Percentiles rank a stretch among this genome's conserved stretches.
phyloP scores from a whole-genome alignment of 2,797 vertebrate species.

The Dipus sagitta region DNA sequence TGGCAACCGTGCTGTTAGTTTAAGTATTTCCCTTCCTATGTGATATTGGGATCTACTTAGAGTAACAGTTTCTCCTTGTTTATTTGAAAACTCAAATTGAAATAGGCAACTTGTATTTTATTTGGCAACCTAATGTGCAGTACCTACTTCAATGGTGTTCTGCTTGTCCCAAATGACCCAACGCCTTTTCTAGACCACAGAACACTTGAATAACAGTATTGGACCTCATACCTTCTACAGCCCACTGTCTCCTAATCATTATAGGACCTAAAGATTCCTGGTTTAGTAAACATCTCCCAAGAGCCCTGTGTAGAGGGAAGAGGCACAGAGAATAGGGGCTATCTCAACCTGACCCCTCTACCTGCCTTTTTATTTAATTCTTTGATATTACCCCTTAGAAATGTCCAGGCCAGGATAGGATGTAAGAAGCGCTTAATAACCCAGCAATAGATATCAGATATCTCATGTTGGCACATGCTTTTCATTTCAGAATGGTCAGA shows the following conservation, averaged over 20 bases:
- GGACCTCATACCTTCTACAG: not conserved
- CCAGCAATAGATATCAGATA: not conserved
- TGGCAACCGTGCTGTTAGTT: not conserved
- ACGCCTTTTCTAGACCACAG: not conserved
- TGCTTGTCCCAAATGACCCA: not conserved
- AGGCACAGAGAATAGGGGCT: not conserved
- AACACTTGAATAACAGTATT: not conserved
- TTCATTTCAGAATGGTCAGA: not conserved
- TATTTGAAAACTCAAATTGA: not conserved
- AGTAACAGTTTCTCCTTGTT: not conserved
- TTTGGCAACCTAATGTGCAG: not conserved
- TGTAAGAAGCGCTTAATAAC: not conserved
- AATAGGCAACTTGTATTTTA: not conserved
- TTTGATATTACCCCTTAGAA: not conserved
- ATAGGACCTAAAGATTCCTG: not conserved
- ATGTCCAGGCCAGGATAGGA: not conserved
- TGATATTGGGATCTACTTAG: not conserved
- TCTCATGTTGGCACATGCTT: not conserved
- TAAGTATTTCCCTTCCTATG: not conserved
- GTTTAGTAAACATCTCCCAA: not conserved
- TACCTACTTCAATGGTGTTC: not conserved
- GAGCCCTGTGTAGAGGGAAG: no score
- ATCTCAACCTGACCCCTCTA: no score
- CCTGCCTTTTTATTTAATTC: not conserved
- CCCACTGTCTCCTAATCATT: not conserved